Percentiles rank a stretch among this genome's conserved stretches.
phyloP scores from a whole-genome alignment of 2,888 invertebrate species.

The Scaptomyza polygonia region DNA sequence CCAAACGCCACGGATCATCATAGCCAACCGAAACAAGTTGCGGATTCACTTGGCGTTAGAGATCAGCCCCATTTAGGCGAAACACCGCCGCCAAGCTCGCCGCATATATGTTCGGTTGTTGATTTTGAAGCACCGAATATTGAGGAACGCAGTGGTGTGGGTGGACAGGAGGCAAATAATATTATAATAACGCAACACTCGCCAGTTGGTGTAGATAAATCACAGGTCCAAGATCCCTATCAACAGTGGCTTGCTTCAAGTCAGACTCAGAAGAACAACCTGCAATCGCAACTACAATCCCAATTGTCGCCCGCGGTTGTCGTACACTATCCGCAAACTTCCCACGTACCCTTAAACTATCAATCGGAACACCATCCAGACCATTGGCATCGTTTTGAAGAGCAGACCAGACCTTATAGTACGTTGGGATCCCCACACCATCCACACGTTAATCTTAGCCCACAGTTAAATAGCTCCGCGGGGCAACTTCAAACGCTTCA shows the following conservation, averaged over 20 bases:
- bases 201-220: conserved; percentile 24
- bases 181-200: conserved; percentile 34
- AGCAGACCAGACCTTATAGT: conserved; percentile 47
- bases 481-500: conserved; percentile 31
- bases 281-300: neutral
- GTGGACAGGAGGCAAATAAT: conserved; percentile 21
- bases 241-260: conserved; percentile 59
- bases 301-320: conserved; percentile 16
- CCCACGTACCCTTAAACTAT: conserved; percentile 16
- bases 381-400: conserved; percentile 60
- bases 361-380: conserved; percentile 31
- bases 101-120: conserved; percentile 68
- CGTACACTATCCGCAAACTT: conserved; percentile 22
- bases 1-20: neutral
- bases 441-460: conserved; percentile 59
- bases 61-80: conserved; percentile 66
- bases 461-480: conserved; percentile 32
- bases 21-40: neutral
- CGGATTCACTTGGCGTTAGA: neutral
- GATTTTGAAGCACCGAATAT: conserved; percentile 70
- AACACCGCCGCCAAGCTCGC: conserved; percentile 76
- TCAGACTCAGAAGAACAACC: conserved; percentile 33
- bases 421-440: conserved; percentile 62
- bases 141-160: conserved; percentile 19
- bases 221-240: conserved; percentile 53